Percentiles rank a stretch among this genome's conserved stretches.
phyloP scores from a whole-genome alignment of 1,140 invertebrate species.

The Mactra quadrangularis region DNA sequence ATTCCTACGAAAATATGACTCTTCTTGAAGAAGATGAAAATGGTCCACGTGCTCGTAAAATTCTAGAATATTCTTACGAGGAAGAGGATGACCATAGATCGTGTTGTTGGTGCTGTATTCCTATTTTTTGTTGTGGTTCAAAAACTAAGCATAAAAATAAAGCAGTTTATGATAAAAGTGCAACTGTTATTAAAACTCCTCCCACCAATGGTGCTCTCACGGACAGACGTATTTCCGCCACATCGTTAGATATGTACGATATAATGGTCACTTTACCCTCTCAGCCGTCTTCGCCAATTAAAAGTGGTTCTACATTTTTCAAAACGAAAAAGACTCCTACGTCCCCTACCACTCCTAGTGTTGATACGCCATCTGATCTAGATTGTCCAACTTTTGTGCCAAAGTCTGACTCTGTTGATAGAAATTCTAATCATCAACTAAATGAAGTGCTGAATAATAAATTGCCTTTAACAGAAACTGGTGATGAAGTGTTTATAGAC shows the following conservation, averaged over 20 bases:
- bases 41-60: conserved; percentile 40
- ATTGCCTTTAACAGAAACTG: conserved; percentile 17
- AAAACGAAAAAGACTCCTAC: conserved; percentile 53
- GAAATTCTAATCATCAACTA: conserved; percentile 37
- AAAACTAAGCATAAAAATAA: conserved; percentile 18
- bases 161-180: conserved; percentile 41
- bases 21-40: conserved; percentile 38
- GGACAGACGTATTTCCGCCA: conserved; percentile 39
- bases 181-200: conserved; percentile 15
- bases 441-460: conserved; percentile 19
- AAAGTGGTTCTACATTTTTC: conserved; percentile 60
- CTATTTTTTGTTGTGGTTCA: conserved; percentile 45
- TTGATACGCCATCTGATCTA: conserved; percentile 14
- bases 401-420: conserved; percentile 28
- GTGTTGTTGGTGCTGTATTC: conserved; percentile 48
- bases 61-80: conserved; percentile 58
- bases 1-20: conserved; percentile 62
- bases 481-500: conserved; percentile 1
- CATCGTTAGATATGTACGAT: conserved; percentile 44
- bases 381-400: conserved; percentile 23
- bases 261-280: conserved; percentile 59
- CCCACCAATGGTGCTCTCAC: conserved; percentile 38
- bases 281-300: conserved; percentile 54
- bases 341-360: conserved; percentile 39
- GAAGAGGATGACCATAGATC: conserved; percentile 36